Evolutionary conservation across 2,113 vertebrate species (phyloP).

Genomic region (Tautogolabrus adspersus): DNA sequence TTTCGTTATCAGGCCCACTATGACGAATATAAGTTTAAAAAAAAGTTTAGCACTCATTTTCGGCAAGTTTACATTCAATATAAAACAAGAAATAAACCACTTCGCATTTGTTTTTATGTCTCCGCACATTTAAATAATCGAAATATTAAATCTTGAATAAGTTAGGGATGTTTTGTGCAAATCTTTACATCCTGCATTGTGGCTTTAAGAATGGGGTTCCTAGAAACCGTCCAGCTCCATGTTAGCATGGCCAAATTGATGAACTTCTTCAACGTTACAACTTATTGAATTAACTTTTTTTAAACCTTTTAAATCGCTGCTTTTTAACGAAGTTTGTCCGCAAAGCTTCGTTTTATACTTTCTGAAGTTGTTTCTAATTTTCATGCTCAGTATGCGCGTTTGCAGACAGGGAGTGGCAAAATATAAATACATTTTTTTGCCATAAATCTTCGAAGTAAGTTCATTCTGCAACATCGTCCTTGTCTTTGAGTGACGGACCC

Average conservation of each 20-base stretch:
- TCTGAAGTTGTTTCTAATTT: neutral
- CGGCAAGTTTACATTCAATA: neutral
- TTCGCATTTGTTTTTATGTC: too few relatives aligned
- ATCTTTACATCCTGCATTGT: slow-evolving; percentile 65
- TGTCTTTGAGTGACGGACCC: slow-evolving; percentile 55
- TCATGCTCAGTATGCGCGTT: slow-evolving; percentile 37
- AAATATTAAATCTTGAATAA: neutral
- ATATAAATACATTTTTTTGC: slow-evolving; percentile 55
- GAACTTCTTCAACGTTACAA: slow-evolving; percentile 63
- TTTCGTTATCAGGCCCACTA: too few relatives aligned
- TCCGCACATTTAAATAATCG: too few relatives aligned
- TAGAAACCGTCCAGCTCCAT: slow-evolving; percentile 81
- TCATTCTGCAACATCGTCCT: slow-evolving; percentile 12
- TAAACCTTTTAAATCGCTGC: neutral
- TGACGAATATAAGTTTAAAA: too few relatives aligned
- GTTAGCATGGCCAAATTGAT: slow-evolving; percentile 79
- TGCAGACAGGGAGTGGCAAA: slow-evolving; percentile 67
- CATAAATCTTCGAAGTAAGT: slow-evolving; percentile 16
- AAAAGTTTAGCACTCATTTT: neutral
- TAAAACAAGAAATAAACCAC: neutral
- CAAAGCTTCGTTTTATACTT: neutral
- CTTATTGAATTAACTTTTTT: slow-evolving; percentile 39
- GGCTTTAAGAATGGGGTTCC: slow-evolving; percentile 82
- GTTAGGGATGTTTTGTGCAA: neutral
- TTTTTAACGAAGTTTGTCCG: neutral